These are phyloP conservation scores for Atta texana DNA, from an alignment of 1,140 invertebrate species.

Conservation along the genomic window DNA sequence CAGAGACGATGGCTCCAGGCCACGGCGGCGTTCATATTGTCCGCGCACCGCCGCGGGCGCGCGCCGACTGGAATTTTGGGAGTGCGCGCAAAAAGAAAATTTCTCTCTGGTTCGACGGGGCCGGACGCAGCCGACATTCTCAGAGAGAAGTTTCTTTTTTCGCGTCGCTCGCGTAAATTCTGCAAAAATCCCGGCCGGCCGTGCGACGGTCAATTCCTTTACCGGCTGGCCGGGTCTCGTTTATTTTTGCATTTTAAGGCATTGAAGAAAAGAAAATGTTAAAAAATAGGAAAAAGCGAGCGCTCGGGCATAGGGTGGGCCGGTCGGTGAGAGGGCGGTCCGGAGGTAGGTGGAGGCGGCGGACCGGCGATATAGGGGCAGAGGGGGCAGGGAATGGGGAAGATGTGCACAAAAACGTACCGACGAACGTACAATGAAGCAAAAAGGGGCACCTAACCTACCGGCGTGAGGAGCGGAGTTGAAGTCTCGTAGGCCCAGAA, in stretches of 20 bases:
- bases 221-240: slow-evolving; percentile 78
- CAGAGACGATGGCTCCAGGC: slow-evolving; percentile 84
- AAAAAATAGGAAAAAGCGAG: slow-evolving; percentile 83
- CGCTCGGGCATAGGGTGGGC: slow-evolving; percentile 81
- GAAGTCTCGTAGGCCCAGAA: slow-evolving; percentile 73
- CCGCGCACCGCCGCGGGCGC: slow-evolving; percentile 60
- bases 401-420: slow-evolving; percentile 83
- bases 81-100: slow-evolving; percentile 69
- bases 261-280: slow-evolving; percentile 85
- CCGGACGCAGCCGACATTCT: not conserved
- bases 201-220: slow-evolving; percentile 78
- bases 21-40: slow-evolving; percentile 78
- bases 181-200: slow-evolving; percentile 70
- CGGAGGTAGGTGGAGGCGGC: slow-evolving; percentile 77
- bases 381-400: slow-evolving; percentile 72
- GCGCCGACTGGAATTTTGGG: slow-evolving; percentile 69
- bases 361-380: slow-evolving; percentile 61
- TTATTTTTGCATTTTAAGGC: slow-evolving; percentile 86
- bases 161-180: slow-evolving; percentile 53
- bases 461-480: slow-evolving; percentile 64
- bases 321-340: slow-evolving; percentile 70
- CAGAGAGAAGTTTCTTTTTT: slow-evolving; percentile 82
- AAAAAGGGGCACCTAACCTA: slow-evolving; percentile 78
- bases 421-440: slow-evolving; percentile 80
- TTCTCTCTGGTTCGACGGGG: slow-evolving; percentile 77